Percentiles rank a stretch among this genome's conserved stretches.
Evolutionary conservation across 2,113 vertebrate species (phyloP).

Genomic region (Vulpes ferrilata): DNA sequence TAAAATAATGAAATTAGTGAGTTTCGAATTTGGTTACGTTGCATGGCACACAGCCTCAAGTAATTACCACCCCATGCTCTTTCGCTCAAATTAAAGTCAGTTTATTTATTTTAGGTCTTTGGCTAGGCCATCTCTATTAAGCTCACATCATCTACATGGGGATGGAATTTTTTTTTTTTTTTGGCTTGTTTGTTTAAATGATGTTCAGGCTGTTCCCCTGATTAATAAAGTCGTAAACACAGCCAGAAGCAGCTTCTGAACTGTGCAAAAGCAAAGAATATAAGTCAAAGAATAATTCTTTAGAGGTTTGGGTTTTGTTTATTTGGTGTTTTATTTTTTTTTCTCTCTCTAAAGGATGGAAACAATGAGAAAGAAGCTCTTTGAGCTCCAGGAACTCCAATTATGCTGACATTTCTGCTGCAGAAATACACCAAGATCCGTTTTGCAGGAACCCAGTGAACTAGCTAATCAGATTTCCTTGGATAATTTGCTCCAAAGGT

Average conservation of each 20-base stretch:
- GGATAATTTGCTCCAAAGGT: slow-evolving; percentile 84
- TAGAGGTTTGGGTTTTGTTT: slow-evolving; percentile 61
- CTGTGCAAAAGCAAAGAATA: slow-evolving; percentile 45
- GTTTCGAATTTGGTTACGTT: slow-evolving; percentile 85
- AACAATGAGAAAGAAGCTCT: slow-evolving; percentile 75
- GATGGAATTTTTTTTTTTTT: slow-evolving; percentile 4
- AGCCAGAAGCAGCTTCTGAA: slow-evolving; percentile 64
- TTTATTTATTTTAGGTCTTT: slow-evolving; percentile 87
- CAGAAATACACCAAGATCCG: slow-evolving; percentile 71
- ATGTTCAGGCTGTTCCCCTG: slow-evolving; percentile 71
- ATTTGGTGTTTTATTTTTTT: not conserved
- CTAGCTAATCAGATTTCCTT: slow-evolving; percentile 84
- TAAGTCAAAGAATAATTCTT: slow-evolving; percentile 69
- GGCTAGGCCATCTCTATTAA: slow-evolving; percentile 82
- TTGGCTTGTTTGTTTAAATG: slow-evolving; percentile 82
- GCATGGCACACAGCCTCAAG: slow-evolving; percentile 80
- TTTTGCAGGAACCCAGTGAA: slow-evolving; percentile 80
- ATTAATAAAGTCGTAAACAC: slow-evolving; percentile 82
- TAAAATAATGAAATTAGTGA: slow-evolving; percentile 89
- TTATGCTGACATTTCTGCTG: slow-evolving; percentile 80
- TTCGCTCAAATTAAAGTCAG: slow-evolving; percentile 77
- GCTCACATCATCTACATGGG: slow-evolving; percentile 70
- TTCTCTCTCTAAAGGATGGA: slow-evolving; percentile 41
- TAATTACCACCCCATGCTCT: slow-evolving; percentile 83
- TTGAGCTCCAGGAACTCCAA: slow-evolving; percentile 74